Percentiles rank a stretch among this genome's conserved stretches.
Evolutionary conservation across 2,888 invertebrate genomes (phyloP).

Genomic region (Escarpia spicata): DNA sequence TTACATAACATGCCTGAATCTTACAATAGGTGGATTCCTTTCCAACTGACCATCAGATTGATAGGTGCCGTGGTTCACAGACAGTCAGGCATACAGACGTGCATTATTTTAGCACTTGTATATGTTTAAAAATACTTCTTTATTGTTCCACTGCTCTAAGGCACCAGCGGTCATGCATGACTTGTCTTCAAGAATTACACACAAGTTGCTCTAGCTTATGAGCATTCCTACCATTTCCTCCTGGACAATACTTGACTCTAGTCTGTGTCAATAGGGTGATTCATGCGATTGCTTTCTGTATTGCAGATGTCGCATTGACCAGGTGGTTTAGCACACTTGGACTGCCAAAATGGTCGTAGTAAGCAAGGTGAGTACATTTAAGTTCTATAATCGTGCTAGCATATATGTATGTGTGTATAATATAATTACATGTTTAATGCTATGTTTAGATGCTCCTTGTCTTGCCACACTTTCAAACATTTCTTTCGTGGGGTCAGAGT

Average conservation of each 20-base stretch:
- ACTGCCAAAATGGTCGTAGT: constrained; percentile 10
- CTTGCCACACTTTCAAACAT: no score
- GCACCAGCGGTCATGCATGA: background rate
- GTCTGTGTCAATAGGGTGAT: background rate
- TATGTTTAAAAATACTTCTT: background rate
- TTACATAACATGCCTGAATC: no score
- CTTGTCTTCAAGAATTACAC: background rate
- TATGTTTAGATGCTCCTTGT: no score
- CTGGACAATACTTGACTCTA: background rate
- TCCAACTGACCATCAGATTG: background rate
- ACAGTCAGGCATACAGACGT: background rate
- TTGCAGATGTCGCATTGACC: background rate
- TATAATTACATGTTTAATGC: no score
- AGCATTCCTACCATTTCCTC: background rate
- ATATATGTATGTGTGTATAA: no score
- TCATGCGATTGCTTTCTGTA: background rate
- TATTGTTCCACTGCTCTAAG: background rate
- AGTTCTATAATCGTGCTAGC: no score
- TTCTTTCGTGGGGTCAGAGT: no score
- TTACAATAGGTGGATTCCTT: background rate
- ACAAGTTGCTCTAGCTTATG: background rate
- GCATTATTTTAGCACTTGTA: background rate
- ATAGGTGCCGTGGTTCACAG: no score
- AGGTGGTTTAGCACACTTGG: background rate
- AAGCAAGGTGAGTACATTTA: background rate